These are phyloP conservation scores for Eospalax fontanierii DNA, from an alignment of 2,797 vertebrate species.

Conservation along the genomic window DNA sequence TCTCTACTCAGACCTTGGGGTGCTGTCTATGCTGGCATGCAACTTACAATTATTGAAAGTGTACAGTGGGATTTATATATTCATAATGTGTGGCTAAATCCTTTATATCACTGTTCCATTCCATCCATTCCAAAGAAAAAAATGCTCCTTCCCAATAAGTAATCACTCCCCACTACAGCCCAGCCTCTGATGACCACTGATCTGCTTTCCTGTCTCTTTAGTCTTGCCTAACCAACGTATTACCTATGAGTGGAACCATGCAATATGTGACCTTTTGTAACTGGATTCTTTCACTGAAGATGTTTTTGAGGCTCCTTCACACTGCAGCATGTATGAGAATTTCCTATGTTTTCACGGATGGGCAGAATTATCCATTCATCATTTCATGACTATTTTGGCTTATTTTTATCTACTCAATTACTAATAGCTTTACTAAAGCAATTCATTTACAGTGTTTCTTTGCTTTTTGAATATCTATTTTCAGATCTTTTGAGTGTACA, in stretches of 20 bases:
- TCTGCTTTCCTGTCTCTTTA: background rate
- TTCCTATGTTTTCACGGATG: background rate
- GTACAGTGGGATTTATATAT: background rate
- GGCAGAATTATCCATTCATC: background rate
- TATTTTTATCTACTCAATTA: background rate
- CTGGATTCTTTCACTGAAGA: background rate
- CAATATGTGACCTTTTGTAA: background rate
- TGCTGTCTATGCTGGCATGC: background rate
- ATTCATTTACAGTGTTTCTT: background rate
- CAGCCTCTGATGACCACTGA: background rate
- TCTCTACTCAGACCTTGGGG: background rate
- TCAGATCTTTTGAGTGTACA: background rate
- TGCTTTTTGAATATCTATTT: background rate
- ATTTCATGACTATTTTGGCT: background rate
- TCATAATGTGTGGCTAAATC: background rate
- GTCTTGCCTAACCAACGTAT: background rate
- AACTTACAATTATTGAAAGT: background rate
- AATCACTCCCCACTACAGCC: background rate
- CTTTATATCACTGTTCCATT: background rate
- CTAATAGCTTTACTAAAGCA: background rate
- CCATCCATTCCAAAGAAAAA: background rate
- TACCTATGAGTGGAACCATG: background rate
- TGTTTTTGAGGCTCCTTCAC: background rate
- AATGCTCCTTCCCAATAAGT: background rate
- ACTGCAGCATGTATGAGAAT: background rate